Percentiles rank a stretch among this genome's conserved stretches.
These are phyloP conservation scores for Rhodophaea formosa DNA, from an alignment of 2,888 invertebrate species.

Conservation along the genomic window DNA sequence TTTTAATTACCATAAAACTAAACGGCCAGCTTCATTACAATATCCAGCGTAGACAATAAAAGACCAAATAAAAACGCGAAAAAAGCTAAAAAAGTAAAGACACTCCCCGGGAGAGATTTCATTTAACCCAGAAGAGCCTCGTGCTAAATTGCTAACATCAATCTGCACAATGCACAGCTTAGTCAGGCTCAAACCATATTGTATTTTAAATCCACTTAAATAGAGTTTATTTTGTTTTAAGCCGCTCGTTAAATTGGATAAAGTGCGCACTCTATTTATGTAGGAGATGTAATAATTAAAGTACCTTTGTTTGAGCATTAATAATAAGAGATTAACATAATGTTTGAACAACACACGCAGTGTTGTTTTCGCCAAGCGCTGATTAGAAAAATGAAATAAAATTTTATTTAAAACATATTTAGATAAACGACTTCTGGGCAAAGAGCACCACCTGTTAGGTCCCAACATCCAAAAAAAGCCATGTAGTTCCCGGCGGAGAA, in stretches of 20 bases:
- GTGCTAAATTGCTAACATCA: conserved; percentile 64
- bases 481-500: too few relatives aligned
- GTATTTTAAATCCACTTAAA: neutral
- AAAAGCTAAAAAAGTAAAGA: conserved; percentile 44
- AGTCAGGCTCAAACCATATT: neutral
- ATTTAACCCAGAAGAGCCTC: conserved; percentile 58
- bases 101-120: conserved; percentile 47
- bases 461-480: too few relatives aligned
- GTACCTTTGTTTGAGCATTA: neutral
- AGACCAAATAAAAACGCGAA: conserved; percentile 29
- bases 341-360: too few relatives aligned
- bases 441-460: too few relatives aligned
- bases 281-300: neutral
- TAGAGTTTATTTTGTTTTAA: conserved; percentile 3
- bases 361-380: too few relatives aligned
- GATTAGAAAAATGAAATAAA: too few relatives aligned
- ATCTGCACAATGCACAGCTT: conserved; percentile 44
- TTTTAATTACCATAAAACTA: neutral
- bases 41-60: too few relatives aligned
- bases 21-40: neutral
- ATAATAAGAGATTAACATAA: conserved; percentile 1
- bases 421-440: too few relatives aligned
- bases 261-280: neutral
- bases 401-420: too few relatives aligned
- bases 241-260: neutral